phyloP scores from a whole-genome alignment of 2,888 invertebrate species.

The Oscheius sp. region DNA sequence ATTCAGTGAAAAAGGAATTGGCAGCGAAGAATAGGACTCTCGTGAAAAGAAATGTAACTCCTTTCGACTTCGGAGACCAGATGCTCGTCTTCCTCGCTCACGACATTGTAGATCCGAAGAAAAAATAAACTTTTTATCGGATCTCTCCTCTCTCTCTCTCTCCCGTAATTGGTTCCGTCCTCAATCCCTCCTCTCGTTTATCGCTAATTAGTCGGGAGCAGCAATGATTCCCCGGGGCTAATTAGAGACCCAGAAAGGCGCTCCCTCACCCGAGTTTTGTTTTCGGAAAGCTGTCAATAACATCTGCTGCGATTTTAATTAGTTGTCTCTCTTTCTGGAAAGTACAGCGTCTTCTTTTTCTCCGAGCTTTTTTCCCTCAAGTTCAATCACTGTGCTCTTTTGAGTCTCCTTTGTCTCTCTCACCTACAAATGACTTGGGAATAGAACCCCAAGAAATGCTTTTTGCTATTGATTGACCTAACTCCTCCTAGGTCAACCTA shows the following conservation, averaged over 20 bases:
- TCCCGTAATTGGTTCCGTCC: conserved; percentile 23
- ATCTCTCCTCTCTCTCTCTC: background rate
- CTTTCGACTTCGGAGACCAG: background rate
- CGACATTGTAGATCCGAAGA: background rate
- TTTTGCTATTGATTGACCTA: background rate
- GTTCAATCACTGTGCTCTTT: background rate
- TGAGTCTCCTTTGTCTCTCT: background rate
- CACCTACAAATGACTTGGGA: too few relatives aligned
- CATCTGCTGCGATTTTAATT: conserved; percentile 5
- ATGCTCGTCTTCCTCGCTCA: conserved; percentile 5
- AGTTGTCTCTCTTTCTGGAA: background rate
- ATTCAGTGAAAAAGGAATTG: background rate
- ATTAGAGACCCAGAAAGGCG: background rate
- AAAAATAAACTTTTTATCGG: background rate
- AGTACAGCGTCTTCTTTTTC: background rate
- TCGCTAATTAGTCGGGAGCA: conserved; percentile 19
- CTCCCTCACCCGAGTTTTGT: too few relatives aligned
- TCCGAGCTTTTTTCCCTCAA: too few relatives aligned
- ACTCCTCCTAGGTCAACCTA: too few relatives aligned
- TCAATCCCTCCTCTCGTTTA: conserved; percentile 24
- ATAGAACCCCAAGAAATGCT: background rate
- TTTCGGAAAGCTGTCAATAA: background rate
- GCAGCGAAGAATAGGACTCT: background rate
- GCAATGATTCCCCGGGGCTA: conserved; percentile 16
- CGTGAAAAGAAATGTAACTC: background rate